Conservation (phyloP, 2,113 vertebrate species). For the Asarcornis scutulata region DNA sequence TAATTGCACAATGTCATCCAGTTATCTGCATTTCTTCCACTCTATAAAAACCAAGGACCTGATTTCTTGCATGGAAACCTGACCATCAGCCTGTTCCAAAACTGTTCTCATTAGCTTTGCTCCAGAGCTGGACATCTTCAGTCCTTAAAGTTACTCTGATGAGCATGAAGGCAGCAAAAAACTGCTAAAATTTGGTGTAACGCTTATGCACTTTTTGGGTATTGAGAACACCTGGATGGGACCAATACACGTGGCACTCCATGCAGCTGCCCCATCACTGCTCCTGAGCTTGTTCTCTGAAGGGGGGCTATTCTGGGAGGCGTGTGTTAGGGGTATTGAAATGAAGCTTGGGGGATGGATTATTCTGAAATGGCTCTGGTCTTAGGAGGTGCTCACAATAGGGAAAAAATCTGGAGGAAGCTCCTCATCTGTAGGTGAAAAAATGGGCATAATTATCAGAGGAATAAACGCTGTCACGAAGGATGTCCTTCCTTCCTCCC, state of each 20-base stretch:
- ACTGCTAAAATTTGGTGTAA: neutral
- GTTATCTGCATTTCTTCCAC: neutral
- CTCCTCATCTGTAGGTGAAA: neutral
- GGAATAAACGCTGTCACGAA: neutral
- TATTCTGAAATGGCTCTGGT: neutral
- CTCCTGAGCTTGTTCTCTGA: neutral
- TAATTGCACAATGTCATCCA: neutral
- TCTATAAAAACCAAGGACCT: neutral
- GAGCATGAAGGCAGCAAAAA: neutral
- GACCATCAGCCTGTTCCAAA: neutral
- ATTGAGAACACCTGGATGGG: neutral
- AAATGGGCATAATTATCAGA: neutral
- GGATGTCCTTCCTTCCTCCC: neutral
- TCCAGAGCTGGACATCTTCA: neutral
- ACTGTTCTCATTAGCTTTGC: neutral
- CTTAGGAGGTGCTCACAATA: neutral
- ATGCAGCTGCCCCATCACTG: neutral
- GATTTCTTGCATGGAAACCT: neutral
- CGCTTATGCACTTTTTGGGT: accelerated
- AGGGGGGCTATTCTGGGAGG: neutral
- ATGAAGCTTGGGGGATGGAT: neutral
- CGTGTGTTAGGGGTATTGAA: neutral
- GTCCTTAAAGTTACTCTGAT: neutral
- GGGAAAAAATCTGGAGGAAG: neutral
- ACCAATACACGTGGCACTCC: accelerated